Conservation (phyloP, 2,113 vertebrate genomes). For the Phainopepla nitens region DNA sequence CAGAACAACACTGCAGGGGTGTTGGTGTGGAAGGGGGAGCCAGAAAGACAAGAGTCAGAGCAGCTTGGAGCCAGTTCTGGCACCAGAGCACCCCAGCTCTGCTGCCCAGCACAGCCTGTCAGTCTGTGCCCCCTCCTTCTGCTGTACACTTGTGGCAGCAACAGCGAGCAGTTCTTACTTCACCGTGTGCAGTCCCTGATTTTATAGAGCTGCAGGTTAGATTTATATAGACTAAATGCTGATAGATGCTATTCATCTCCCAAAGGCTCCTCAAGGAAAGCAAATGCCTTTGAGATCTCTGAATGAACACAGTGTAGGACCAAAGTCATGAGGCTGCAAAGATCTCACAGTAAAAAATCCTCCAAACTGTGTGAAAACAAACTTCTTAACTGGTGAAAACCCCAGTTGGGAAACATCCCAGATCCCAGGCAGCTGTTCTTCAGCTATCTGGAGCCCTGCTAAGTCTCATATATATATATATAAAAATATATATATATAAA, state of each 20-base stretch:
- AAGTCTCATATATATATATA: not conserved
- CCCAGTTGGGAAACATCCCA: constrained; percentile 9
- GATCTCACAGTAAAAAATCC: not conserved
- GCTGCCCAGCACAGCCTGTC: not conserved
- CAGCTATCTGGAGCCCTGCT: not conserved
- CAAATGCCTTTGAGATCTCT: not conserved
- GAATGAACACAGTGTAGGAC: not conserved
- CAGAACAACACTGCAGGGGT: not conserved
- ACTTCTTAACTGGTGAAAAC: constrained; percentile 23
- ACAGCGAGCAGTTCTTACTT: not conserved
- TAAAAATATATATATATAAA: no score
- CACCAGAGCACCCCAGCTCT: not conserved
- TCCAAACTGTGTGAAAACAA: constrained; percentile 32
- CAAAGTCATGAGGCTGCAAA: not conserved
- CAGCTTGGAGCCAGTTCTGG: not conserved
- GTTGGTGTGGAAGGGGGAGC: not conserved
- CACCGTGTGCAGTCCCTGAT: not conserved
- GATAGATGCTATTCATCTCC: not conserved
- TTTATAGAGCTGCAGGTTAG: not conserved
- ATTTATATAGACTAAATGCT: not conserved
- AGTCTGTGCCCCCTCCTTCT: not conserved
- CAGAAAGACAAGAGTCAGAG: not conserved
- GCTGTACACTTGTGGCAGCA: not conserved
- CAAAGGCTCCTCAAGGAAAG: not conserved
- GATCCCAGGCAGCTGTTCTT: constrained; percentile 44